phyloP scores from a whole-genome alignment of 1,140 invertebrate genomes.

The Zaprionus lachaisei region DNA sequence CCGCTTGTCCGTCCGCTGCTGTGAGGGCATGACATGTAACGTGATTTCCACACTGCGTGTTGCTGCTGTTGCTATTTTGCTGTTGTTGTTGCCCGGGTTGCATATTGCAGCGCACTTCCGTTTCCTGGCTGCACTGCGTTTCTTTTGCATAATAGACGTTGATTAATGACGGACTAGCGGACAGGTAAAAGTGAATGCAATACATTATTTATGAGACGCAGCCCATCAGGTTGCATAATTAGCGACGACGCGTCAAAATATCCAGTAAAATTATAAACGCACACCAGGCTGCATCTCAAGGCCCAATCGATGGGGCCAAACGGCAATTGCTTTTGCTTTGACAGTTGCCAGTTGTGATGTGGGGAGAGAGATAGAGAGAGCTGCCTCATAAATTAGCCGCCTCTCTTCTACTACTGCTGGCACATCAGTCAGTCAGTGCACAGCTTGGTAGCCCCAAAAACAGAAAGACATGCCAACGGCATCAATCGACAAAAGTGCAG shows the following conservation, averaged over 20 bases:
- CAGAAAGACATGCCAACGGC: conserved; percentile 70
- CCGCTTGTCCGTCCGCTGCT: neutral
- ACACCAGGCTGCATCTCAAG: conserved; percentile 22
- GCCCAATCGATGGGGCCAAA: conserved; percentile 14
- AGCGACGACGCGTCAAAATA: conserved; percentile 50
- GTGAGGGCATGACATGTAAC: conserved; percentile 35
- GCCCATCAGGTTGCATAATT: conserved; percentile 58
- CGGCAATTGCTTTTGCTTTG: conserved; percentile 59
- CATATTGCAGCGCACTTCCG: conserved; percentile 67
- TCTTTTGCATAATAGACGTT: conserved; percentile 76
- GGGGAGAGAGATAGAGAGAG: conserved; percentile 18
- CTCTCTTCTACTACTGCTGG: neutral
- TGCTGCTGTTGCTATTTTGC: conserved; percentile 5
- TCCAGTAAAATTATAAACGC: conserved; percentile 52
- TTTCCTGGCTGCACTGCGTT: conserved; percentile 57
- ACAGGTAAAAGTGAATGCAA: conserved; percentile 70
- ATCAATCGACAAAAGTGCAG: conserved; percentile 72
- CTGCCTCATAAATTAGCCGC: conserved; percentile 66
- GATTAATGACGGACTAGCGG: conserved; percentile 66
- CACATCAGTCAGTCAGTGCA: conserved; percentile 54
- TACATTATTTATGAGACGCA: conserved; percentile 57
- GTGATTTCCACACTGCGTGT: conserved; percentile 57
- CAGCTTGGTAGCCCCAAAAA: conserved; percentile 42
- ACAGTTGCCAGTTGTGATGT: conserved; percentile 63
- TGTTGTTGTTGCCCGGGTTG: conserved; percentile 30